Percentiles rank a stretch among this genome's conserved stretches.
phyloP scores from a whole-genome alignment of 2,888 invertebrate genomes.

The Calliopum simillimum region DNA sequence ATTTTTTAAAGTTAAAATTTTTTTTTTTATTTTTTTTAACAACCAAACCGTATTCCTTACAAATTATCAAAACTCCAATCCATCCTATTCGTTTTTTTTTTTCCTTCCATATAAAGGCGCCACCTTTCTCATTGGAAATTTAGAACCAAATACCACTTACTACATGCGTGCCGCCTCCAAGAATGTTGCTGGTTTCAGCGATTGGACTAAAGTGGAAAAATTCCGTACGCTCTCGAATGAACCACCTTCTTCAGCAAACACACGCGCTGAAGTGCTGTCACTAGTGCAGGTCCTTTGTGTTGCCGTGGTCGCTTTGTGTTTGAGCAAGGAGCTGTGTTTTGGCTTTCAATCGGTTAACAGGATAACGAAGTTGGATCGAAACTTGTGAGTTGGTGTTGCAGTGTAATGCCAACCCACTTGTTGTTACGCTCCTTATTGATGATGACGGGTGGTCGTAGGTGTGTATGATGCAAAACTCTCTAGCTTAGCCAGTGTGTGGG shows the following conservation, averaged over 20 bases:
- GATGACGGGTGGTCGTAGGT: conserved; percentile 25
- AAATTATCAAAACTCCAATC: not conserved
- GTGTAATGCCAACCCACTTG: not conserved
- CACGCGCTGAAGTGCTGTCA: conserved; percentile 19
- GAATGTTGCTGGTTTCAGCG: conserved; percentile 70
- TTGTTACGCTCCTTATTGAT: too few species aligned
- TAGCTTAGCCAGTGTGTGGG: conserved; percentile 3
- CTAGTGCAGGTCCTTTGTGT: conserved; percentile 42
- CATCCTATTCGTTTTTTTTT: conserved; percentile 4
- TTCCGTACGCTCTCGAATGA: conserved; percentile 63
- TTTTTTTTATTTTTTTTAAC: too few species aligned
- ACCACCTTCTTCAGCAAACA: conserved; percentile 51
- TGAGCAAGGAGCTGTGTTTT: conserved; percentile 41
- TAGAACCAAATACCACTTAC: conserved; percentile 69
- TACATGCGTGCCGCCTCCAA: conserved; percentile 70
- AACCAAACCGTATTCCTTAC: too few species aligned
- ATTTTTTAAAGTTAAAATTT: too few species aligned
- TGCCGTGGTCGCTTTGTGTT: conserved; percentile 42
- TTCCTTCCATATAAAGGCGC: conserved; percentile 62
- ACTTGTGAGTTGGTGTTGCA: conserved; percentile 27
- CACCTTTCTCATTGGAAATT: conserved; percentile 68
- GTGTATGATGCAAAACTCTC: conserved; percentile 10
- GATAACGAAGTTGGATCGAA: conserved; percentile 21
- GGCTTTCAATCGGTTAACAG: conserved; percentile 26
- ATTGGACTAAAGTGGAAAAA: conserved; percentile 63